phyloP scores from a whole-genome alignment of 2,797 vertebrate genomes.

The Macrochelys suwanniensis region DNA sequence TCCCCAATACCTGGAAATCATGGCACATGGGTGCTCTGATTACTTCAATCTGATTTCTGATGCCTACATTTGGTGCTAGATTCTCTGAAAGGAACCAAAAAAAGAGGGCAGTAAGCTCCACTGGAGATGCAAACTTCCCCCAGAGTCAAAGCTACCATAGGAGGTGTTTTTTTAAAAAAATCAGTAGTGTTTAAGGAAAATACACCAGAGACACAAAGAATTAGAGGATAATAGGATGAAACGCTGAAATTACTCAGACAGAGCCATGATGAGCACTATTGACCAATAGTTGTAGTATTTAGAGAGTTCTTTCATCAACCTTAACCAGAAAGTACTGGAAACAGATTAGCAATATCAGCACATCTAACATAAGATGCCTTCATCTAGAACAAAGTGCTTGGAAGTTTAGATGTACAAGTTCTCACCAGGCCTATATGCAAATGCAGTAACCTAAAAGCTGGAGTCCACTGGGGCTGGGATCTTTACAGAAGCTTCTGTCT shows the following conservation, averaged over 20 bases:
- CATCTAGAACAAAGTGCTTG: rapidly evolving
- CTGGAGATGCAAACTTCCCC: constrained; percentile 40
- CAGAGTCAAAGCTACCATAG: constrained; percentile 7
- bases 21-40: neutral
- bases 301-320: neutral
- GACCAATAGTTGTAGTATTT: neutral
- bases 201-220: neutral
- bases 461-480: neutral
- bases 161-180: neutral
- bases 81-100: constrained; percentile 16
- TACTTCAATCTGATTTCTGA: constrained; percentile 30
- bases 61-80: constrained; percentile 10
- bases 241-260: constrained; percentile 27
- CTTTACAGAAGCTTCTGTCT: neutral
- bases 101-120: constrained; percentile 41
- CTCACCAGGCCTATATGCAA: neutral
- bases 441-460: neutral
- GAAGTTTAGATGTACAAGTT: neutral
- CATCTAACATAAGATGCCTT: neutral
- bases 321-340: constrained; percentile 1
- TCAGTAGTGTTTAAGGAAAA: neutral
- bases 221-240: neutral
- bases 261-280: neutral
- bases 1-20: constrained; percentile 33
- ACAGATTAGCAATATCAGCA: neutral